Conservation (phyloP, 2,797 vertebrate genomes). For the Numenius phaeopus region DNA sequence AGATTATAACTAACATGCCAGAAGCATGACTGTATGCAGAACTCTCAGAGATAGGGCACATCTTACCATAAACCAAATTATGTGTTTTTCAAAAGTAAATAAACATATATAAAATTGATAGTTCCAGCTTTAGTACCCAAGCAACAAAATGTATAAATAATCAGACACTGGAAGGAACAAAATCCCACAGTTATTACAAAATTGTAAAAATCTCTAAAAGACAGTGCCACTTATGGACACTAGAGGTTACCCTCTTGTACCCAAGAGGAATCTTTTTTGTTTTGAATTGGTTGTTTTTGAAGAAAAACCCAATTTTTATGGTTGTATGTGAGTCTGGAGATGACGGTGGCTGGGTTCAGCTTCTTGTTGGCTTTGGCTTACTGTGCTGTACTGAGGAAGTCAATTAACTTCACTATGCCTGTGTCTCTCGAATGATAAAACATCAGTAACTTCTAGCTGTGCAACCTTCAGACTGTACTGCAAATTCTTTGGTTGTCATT, state of each 20-base stretch:
- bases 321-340: not conserved
- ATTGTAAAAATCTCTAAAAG: not conserved
- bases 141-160: not conserved
- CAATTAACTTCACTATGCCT: not conserved
- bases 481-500: not conserved
- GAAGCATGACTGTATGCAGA: not conserved
- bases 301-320: not conserved
- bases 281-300: not conserved
- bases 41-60: not conserved
- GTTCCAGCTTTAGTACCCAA: not conserved
- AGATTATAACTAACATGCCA: not conserved
- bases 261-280: not conserved
- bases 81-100: constrained; percentile 25
- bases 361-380: constrained; percentile 22
- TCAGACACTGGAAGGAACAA: constrained; percentile 2
- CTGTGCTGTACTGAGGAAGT: not conserved
- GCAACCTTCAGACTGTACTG: not conserved
- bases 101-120: constrained; percentile 23
- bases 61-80: not conserved
- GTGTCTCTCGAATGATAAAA: not conserved
- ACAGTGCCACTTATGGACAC: not conserved
- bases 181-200: constrained; percentile 26
- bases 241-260: not conserved
- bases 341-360: not conserved
- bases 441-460: not conserved